phyloP scores from a whole-genome alignment of 2,113 vertebrate species.

The human region DNA sequence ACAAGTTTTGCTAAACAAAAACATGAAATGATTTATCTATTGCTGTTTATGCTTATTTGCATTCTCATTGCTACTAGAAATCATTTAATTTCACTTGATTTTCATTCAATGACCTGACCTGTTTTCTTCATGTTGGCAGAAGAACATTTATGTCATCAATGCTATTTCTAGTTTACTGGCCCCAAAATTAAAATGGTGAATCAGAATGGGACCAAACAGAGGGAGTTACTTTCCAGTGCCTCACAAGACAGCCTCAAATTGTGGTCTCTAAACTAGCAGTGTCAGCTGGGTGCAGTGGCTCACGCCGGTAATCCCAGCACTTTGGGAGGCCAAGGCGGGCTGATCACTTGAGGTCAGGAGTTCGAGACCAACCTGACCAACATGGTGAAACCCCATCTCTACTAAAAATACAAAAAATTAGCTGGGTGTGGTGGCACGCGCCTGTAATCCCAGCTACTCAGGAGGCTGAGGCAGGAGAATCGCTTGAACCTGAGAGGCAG shows the following conservation, averaged over 20 bases:
- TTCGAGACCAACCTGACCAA: too few species aligned
- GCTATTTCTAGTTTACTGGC: background rate
- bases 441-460: too few species aligned
- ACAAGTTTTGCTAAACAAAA: conserved; percentile 8
- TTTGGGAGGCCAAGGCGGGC: too few species aligned
- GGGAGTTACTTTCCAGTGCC: background rate
- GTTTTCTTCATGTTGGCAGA: background rate
- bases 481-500: too few species aligned
- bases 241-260: background rate
- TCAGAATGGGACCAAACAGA: background rate
- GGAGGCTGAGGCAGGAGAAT: too few species aligned
- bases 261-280: background rate
- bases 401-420: too few species aligned
- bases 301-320: too few species aligned
- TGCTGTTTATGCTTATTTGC: background rate
- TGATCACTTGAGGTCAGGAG: too few species aligned
- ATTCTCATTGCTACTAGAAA: background rate
- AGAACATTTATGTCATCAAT: background rate
- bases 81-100: background rate
- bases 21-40: background rate
- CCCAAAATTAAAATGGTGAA: background rate
- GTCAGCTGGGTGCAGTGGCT: too few species aligned
- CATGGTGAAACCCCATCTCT: too few species aligned
- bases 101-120: background rate
- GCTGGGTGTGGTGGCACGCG: too few species aligned